Percentiles rank a stretch among this genome's conserved stretches.
Conservation (phyloP, 2,888 invertebrate species). For the Apodemia zela region DNA sequence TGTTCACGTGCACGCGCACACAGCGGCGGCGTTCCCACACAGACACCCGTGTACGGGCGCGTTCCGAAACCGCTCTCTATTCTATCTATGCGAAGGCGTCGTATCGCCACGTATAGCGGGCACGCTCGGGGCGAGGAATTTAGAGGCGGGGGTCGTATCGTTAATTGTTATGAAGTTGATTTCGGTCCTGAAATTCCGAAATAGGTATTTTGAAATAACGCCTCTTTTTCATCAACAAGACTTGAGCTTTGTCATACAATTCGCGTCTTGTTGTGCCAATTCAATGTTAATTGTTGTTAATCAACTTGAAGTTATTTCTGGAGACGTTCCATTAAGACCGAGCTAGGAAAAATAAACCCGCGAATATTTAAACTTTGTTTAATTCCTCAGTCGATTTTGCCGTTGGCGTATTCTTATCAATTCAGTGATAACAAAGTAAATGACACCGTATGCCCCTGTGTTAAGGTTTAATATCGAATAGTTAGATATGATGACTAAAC, state of each 20-base stretch:
- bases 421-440: slow-evolving; percentile 63
- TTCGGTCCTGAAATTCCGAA: slow-evolving; percentile 80
- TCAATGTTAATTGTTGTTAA: slow-evolving; percentile 36
- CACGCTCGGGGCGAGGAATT: slow-evolving; percentile 80
- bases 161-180: slow-evolving; percentile 81
- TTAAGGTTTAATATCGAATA: slow-evolving; percentile 48
- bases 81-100: slow-evolving; percentile 81
- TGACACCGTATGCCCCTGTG: slow-evolving; percentile 39
- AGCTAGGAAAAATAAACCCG: slow-evolving; percentile 11
- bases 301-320: slow-evolving; percentile 34
- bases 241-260: slow-evolving; percentile 28
- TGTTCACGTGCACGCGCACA: slow-evolving; percentile 51
- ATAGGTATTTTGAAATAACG: slow-evolving; percentile 78
- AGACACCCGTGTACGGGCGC: slow-evolving; percentile 60
- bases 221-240: slow-evolving; percentile 65
- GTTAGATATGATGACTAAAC: slow-evolving; percentile 25
- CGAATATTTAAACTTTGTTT: slow-evolving; percentile 20
- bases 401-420: slow-evolving; percentile 55
- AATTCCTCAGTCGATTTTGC: slow-evolving; percentile 47
- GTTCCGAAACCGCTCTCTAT: slow-evolving; percentile 81
- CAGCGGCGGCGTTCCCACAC: slow-evolving; percentile 40
- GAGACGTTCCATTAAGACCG: slow-evolving; percentile 19
- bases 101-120: slow-evolving; percentile 78
- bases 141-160: slow-evolving; percentile 81
- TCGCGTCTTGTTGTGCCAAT: slow-evolving; percentile 33